These are phyloP conservation scores for Porites cylindrica DNA, from an alignment of 92 coral and sea anemone species.

Conservation along the genomic window DNA sequence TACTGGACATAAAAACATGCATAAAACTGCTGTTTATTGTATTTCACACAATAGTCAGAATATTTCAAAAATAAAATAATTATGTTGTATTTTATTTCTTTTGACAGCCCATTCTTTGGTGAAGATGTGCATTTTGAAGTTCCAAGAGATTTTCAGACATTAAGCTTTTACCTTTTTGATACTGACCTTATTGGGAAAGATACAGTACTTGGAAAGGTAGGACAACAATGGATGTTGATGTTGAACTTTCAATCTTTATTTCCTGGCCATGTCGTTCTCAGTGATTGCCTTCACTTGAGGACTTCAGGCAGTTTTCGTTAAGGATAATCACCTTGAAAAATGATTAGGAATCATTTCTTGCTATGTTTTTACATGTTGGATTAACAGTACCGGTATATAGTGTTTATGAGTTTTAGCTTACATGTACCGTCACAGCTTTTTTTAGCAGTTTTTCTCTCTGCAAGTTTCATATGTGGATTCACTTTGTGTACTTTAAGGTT, in stretches of 20 bases:
- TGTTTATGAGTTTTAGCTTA: too few relatives aligned
- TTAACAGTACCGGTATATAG: too few relatives aligned
- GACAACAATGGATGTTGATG: not conserved
- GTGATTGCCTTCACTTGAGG: too few relatives aligned
- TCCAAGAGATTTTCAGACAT: conserved; percentile 83
- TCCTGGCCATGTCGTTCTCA: too few relatives aligned
- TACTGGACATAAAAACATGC: not conserved
- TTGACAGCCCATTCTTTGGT: conserved; percentile 86
- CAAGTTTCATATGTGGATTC: not conserved
- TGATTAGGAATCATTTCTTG: too few relatives aligned
- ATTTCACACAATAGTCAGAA: not conserved
- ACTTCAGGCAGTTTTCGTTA: too few relatives aligned
- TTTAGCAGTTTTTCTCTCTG: not conserved
- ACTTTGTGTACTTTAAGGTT: conserved; percentile 48
- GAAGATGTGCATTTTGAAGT: conserved; percentile 92
- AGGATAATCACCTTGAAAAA: too few relatives aligned
- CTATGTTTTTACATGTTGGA: too few relatives aligned
- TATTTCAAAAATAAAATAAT: not conserved
- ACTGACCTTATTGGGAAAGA: conserved; percentile 84
- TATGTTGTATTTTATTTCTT: not conserved
- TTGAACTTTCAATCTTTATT: not conserved
- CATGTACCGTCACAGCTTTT: too few relatives aligned
- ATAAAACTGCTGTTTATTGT: not conserved
- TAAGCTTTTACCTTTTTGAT: conserved; percentile 80
- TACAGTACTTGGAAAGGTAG: conserved; percentile 82